A percentile compares a stretch with the other conserved stretches of the same genome.
Evolutionary conservation across 2,888 invertebrate species (phyloP).

Genomic region (Leucophenga maculata): DNA sequence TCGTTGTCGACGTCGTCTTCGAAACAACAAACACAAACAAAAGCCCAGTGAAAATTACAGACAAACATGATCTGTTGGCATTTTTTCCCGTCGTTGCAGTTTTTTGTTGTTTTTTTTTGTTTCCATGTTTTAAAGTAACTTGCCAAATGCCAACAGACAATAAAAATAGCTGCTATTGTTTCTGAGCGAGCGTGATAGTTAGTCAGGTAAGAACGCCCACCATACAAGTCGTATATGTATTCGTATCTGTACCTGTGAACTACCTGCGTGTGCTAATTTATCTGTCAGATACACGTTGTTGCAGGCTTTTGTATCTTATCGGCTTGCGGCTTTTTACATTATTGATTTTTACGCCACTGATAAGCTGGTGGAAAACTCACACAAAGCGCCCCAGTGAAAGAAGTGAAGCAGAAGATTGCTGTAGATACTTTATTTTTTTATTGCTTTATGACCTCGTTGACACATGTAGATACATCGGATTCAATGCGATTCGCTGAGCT

Average conservation of each 20-base stretch:
- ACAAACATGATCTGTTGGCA: conserved; percentile 39
- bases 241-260: neutral
- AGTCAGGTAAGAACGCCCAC: conserved; percentile 1
- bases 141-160: conserved; percentile 8
- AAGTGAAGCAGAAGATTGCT: too few relatives aligned
- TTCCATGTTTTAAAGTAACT: conserved; percentile 11
- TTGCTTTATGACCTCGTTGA: too few relatives aligned
- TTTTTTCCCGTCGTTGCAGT: conserved; percentile 2
- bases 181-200: neutral
- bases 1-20: neutral
- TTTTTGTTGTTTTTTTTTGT: neutral
- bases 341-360: conserved; percentile 22
- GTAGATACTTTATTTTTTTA: too few relatives aligned
- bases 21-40: conserved; percentile 32
- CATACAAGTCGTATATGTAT: neutral
- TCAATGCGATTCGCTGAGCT: too few relatives aligned
- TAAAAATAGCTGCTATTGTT: conserved; percentile 7
- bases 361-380: neutral
- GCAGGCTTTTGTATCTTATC: conserved; percentile 7
- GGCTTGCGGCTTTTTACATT: neutral
- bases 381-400: too few relatives aligned
- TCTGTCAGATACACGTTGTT: neutral
- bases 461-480: too few relatives aligned
- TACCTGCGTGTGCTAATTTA: conserved; percentile 18
- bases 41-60: conserved; percentile 60